Conservation (phyloP, 2,888 invertebrate genomes). For the Nipponacmea schrenckii region DNA sequence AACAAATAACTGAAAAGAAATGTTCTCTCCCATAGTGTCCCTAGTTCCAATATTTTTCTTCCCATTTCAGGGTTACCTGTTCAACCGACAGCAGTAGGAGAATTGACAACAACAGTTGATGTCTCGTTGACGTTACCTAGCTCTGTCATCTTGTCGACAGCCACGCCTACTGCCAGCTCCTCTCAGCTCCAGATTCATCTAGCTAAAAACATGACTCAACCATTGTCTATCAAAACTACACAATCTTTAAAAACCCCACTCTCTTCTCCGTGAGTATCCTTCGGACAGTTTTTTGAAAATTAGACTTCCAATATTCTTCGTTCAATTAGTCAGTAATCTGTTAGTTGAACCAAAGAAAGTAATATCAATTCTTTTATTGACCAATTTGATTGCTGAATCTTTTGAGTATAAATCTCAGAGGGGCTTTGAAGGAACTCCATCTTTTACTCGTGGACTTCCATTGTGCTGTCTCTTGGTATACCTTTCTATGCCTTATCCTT, state of each 20-base stretch:
- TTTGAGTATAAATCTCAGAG: no score
- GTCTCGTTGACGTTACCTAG: constrained; percentile 1
- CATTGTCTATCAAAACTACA: constrained; percentile 28
- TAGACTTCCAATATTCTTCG: no score
- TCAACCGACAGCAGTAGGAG: constrained; percentile 1
- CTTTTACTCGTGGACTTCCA: no score
- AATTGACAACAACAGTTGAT: constrained; percentile 10
- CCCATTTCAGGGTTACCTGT: not conserved
- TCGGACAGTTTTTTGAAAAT: no score
- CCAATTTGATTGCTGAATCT: no score
- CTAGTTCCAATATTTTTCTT: no score
- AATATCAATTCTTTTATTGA: no score
- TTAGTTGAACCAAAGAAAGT: no score
- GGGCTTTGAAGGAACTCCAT: no score
- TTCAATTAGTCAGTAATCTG: no score
- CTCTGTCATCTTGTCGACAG: constrained; percentile 14
- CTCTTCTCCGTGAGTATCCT: constrained; percentile 22
- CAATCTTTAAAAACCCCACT: constrained; percentile 38
- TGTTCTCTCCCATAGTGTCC: not conserved
- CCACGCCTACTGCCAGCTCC: constrained; percentile 21
- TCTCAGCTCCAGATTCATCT: constrained; percentile 45
- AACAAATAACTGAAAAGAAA: constrained; percentile 21
- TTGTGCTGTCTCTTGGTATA: no score
- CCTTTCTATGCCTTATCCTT: no score
- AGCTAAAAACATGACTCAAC: constrained; percentile 37